Conservation (phyloP, 1,140 invertebrate species). For the Epicauta chinensis region DNA sequence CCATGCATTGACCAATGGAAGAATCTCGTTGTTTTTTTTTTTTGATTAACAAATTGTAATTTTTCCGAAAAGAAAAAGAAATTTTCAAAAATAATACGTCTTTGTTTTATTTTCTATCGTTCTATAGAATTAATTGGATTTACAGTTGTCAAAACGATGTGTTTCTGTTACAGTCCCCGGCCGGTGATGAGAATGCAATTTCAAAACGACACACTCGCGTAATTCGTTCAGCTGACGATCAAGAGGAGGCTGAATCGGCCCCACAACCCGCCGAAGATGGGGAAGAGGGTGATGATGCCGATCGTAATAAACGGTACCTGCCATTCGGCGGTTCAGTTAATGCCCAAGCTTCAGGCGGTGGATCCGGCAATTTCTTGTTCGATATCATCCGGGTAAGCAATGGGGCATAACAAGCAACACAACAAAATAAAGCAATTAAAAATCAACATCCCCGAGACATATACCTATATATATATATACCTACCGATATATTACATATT, state of each 20-base stretch:
- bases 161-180: slow-evolving; percentile 43
- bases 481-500: background rate
- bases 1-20: slow-evolving; percentile 3
- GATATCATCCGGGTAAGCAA: slow-evolving; percentile 73
- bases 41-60: slow-evolving; percentile 3
- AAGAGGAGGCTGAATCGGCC: slow-evolving; percentile 50
- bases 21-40: background rate
- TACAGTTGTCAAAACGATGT: background rate
- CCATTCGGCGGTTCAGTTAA: slow-evolving; percentile 52
- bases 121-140: slow-evolving; percentile 1
- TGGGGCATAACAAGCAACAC: slow-evolving; percentile 1
- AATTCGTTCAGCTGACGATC: slow-evolving; percentile 42
- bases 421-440: background rate
- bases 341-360: slow-evolving; percentile 53
- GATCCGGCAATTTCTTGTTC: slow-evolving; percentile 80
- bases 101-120: too few relatives aligned
- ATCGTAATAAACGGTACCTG: slow-evolving; percentile 72
- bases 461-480: too few relatives aligned
- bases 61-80: slow-evolving; percentile 4
- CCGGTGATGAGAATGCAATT: slow-evolving; percentile 44
- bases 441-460: too few relatives aligned
- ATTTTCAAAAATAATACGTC: too few relatives aligned
- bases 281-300: slow-evolving; percentile 56
- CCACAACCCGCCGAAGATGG: slow-evolving; percentile 45
- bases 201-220: slow-evolving; percentile 47